These are phyloP conservation scores for Caenorhabditis sp. DNA, from an alignment of 2,888 invertebrate genomes.

Conservation along the genomic window DNA sequence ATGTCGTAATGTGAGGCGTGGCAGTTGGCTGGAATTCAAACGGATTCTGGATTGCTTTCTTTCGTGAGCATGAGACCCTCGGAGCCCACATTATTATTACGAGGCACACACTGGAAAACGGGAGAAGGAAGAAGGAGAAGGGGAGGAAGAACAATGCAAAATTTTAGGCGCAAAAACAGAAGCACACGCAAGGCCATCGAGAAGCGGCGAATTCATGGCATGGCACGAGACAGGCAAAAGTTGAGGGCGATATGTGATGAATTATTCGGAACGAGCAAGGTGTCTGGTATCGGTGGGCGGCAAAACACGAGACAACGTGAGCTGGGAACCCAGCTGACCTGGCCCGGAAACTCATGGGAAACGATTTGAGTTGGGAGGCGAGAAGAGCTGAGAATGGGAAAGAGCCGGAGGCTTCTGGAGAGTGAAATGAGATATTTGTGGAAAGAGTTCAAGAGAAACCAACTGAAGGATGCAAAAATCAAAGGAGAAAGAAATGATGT, in stretches of 20 bases:
- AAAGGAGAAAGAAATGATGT: neutral
- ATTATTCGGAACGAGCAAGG: constrained; percentile 50
- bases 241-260: constrained; percentile 32
- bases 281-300: constrained; percentile 48
- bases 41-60: too few species aligned
- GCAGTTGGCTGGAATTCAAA: constrained; percentile 65
- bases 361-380: neutral
- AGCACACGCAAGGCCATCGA: neutral
- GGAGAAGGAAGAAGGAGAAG: neutral
- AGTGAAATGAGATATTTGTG: constrained; percentile 31
- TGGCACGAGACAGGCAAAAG: constrained; percentile 2
- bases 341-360: neutral
- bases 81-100: constrained; percentile 13
- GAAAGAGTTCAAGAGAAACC: constrained; percentile 23
- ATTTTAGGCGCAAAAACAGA: constrained; percentile 26
- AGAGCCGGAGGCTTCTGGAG: neutral
- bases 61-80: neutral
- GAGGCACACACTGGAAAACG: constrained; percentile 3
- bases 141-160: constrained; percentile 10
- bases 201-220: constrained; percentile 15
- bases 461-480: neutral
- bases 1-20: constrained; percentile 64
- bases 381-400: neutral
- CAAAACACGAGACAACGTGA: neutral
- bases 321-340: too few species aligned